These are phyloP conservation scores for Acanthosepion esculentum DNA, from an alignment of 2,888 invertebrate species.

Conservation along the genomic window DNA sequence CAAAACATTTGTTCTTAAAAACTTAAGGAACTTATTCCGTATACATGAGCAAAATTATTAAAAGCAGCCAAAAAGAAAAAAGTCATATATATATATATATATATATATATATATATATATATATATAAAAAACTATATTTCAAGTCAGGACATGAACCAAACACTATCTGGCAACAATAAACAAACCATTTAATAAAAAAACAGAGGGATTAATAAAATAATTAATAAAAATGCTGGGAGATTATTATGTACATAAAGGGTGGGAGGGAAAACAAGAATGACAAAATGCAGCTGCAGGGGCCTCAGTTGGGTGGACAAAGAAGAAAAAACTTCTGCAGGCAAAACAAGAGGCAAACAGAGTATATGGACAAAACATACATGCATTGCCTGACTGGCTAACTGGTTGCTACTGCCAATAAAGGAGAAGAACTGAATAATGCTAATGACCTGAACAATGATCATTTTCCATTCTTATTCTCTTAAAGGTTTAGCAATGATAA, in stretches of 20 bases:
- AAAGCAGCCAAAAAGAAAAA: not conserved
- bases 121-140: not conserved
- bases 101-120: not conserved
- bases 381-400: not conserved
- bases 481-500: not conserved
- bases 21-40: not conserved
- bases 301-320: not conserved
- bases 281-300: not conserved
- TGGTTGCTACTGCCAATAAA: slow-evolving; percentile 3
- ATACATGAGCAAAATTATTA: not conserved
- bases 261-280: not conserved
- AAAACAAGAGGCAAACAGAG: slow-evolving; percentile 39
- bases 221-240: slow-evolving; percentile 17
- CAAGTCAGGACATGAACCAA: slow-evolving; percentile 14
- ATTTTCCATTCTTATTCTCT: not conserved
- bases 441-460: not conserved
- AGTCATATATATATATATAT: not conserved
- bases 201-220: slow-evolving; percentile 37
- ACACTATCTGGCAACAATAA: slow-evolving; percentile 39
- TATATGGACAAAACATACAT: slow-evolving; percentile 40
- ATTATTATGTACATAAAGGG: not conserved
- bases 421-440: not conserved
- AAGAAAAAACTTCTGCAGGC: slow-evolving; percentile 15
- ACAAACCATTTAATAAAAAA: slow-evolving; percentile 45
- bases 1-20: not conserved